Evolutionary conservation across 2,888 invertebrate genomes (phyloP), one percentile per base, ranked within the genome.

Genomic region (Philaethria dido): DNA sequence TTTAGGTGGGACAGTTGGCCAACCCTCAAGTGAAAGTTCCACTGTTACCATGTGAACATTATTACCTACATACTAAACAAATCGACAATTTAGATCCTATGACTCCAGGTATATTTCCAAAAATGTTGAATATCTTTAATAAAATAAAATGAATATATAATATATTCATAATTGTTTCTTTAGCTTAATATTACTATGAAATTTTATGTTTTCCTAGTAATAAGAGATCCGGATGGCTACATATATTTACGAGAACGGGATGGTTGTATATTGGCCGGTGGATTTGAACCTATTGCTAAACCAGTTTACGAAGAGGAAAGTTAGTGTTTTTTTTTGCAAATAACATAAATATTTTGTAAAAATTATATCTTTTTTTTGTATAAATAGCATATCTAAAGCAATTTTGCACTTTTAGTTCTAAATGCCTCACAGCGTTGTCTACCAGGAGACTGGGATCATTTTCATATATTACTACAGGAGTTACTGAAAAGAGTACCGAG

Each of bases 371-470:
- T 29, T 29, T 4, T 29, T 29, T 29, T 29, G 29, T 29, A n/a
- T 29, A 29, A 33, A 33, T 33, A 33, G 44, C n/a, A 39, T n/a
- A 11, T 14, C 18, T 48, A 67, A 57, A 69, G 39, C n/a, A n/a
- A 16, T 44, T 52, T 20, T 20, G 70, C 54, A 3, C 8, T 44
- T 59, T 60, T 47, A 95, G 94, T 94, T 18, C 73, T 79, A 20
- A 93, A 92, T 22, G 93, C 94, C 65, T 86, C 93, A 22, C 94
- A 95, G 55, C 93, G 96, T 13, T 93, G 95, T 78, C 93, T 97
- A 42, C 95, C 96, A 0, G 96, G 97, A 79, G 99, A 99, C 87
- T 99, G 99, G 99, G 99, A 99, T 86, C 98, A 98, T 79, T 99
- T 99, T 87, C 97, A 98, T 80, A 94, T 96, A 50, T 89, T 99